These are phyloP conservation scores for Numenius phaeopus DNA, from an alignment of 2,797 vertebrate species.

Conservation along the genomic window DNA sequence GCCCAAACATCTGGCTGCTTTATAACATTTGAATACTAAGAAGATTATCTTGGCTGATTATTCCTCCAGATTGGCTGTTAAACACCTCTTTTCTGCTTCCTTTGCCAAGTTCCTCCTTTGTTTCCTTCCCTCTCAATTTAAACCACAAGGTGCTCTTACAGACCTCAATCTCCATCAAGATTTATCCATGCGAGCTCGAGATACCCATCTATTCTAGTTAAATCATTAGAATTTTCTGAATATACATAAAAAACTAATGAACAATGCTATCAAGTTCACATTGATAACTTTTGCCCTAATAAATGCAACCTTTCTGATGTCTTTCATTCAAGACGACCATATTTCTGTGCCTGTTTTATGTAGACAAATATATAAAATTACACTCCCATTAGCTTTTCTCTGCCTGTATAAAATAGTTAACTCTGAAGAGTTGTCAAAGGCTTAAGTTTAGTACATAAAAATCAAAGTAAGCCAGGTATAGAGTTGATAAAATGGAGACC, in stretches of 20 bases:
- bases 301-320: not conserved
- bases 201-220: not conserved
- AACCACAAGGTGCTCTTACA: not conserved
- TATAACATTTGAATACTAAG: conserved; percentile 29
- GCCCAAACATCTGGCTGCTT: conserved; percentile 27
- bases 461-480: not conserved
- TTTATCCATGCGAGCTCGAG: not conserved
- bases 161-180: not conserved
- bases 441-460: not conserved
- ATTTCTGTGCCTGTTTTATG: not conserved
- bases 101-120: not conserved
- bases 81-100: not conserved
- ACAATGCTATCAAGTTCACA: not conserved
- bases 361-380: not conserved
- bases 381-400: not conserved
- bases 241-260: not conserved
- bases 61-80: not conserved
- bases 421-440: not conserved
- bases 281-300: not conserved
- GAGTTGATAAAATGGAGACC: not conserved
- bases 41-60: conserved; percentile 25
- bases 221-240: not conserved
- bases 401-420: not conserved
- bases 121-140: not conserved
- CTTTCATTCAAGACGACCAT: not conserved